These are phyloP conservation scores for Drosophila rellima DNA, from an alignment of 2,888 invertebrate species.

Conservation along the genomic window DNA sequence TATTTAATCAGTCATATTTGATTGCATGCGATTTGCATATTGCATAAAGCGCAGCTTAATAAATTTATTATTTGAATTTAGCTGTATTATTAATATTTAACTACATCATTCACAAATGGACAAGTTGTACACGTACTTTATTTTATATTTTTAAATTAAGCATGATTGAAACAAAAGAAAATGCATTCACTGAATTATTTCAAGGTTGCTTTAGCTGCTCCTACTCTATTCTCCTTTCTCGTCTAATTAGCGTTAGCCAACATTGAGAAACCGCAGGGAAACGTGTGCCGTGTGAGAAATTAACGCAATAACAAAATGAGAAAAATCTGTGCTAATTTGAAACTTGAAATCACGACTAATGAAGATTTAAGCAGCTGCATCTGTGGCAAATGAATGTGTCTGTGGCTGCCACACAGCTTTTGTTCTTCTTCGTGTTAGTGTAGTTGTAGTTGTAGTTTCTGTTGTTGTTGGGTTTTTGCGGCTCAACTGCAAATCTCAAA, in stretches of 20 bases:
- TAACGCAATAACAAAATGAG: constrained; percentile 49
- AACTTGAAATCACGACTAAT: constrained; percentile 67
- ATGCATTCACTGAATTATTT: neutral
- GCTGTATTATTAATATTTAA: constrained; percentile 23
- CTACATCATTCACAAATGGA: neutral
- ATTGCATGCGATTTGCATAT: constrained; percentile 18
- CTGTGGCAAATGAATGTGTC: constrained; percentile 60
- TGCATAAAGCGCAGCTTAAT: constrained; percentile 21
- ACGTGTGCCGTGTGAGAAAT: constrained; percentile 57
- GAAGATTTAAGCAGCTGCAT: constrained; percentile 67
- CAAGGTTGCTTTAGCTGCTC: neutral
- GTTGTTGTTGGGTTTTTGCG: constrained; percentile 8
- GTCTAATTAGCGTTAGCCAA: constrained; percentile 55
- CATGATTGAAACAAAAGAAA: neutral
- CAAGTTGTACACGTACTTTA: neutral
- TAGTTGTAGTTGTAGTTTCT: neutral
- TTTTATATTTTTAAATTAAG: neutral
- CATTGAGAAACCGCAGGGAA: constrained; percentile 52
- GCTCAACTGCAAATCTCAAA: constrained; percentile 55
- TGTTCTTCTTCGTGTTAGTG: neutral
- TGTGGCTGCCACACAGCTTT: constrained; percentile 20
- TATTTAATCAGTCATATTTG: constrained; percentile 28
- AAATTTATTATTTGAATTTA: constrained; percentile 28
- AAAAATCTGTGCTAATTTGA: constrained; percentile 62
- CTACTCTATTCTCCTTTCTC: constrained; percentile 4